Evolutionary conservation across 1,140 invertebrate genomes (phyloP).

Genomic region (Elysia chlorotica): DNA sequence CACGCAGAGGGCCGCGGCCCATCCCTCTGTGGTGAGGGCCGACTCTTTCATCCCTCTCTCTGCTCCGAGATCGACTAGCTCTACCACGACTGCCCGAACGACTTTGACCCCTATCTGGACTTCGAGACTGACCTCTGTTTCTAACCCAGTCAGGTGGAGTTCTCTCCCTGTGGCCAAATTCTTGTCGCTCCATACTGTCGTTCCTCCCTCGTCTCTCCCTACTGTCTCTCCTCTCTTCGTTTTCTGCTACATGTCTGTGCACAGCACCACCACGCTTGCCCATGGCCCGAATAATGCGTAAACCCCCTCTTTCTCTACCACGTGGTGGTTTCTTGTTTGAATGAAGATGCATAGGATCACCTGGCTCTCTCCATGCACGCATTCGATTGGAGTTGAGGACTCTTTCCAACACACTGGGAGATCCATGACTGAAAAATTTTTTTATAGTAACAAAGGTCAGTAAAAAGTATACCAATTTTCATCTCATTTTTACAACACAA

Average conservation of each 20-base stretch:
- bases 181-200: neutral
- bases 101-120: neutral
- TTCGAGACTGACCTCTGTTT: neutral
- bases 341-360: no score
- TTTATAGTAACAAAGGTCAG: no score
- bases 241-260: neutral
- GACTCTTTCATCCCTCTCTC: neutral
- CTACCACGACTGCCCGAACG: neutral
- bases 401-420: constrained; percentile 13
- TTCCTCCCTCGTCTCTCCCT: neutral
- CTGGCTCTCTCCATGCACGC: constrained; percentile 20
- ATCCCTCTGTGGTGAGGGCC: neutral
- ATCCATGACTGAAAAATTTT: neutral
- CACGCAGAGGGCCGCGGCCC: no score
- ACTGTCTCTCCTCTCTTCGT: neutral
- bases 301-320: neutral
- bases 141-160: no score
- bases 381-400: constrained; percentile 18
- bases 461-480: no score
- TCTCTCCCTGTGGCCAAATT: neutral
- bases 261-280: neutral
- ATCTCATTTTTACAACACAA: no score
- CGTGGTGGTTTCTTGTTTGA: constrained; percentile 6
- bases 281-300: neutral
- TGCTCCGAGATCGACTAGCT: neutral